Evolutionary conservation across 2,113 vertebrate species (phyloP), one percentile per base, ranked within the genome.

Genomic region (Eolophus roseicapilla): DNA sequence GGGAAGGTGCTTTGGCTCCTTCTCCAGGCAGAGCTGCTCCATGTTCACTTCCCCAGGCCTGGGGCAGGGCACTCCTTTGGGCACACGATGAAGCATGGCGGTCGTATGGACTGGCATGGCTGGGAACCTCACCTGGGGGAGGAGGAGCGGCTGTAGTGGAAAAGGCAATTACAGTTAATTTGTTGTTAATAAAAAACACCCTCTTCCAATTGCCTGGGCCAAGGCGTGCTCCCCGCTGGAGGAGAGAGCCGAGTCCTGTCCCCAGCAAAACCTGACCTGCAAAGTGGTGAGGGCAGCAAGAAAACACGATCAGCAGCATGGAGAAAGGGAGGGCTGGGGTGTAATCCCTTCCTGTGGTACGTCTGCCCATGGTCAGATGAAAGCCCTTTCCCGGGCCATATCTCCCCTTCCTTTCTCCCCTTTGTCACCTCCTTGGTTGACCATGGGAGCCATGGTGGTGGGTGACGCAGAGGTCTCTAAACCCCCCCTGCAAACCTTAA

Each of bases 101-200:
- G 77, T 82, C 6, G 10, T 46, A 59, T 13, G 24, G 75, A 76
- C 39, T 1, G 3, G 79, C 70, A 64, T 4, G 43, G 43, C 91
- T 14, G 9, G 74, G 82, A 94, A 67, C 41, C 47, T 82, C 10
- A 14, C 13, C 70, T 70, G 57, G 33, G 33, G 2, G 7, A 93
- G 93, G 11, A 93, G 93, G 77, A 96, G 77, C 13, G 11, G 80
- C 86, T 64, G 46, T 53, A 75, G 91, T 94, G 93, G 89, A 95
- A 95, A 95, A 62, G 57, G 83, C 93, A 94, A 96, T 96, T 96
- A 93, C 0, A 0, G 62, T 78, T 92, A 96, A 95, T 96, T 92
- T 95, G 93, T 89, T 93, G 80, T 89, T 96, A 95, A 95, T 96
- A 92, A 93, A 95, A 93, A 60, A 3, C 86, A 92, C 77, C 69